A percentile compares a stretch with the other conserved stretches of the same genome.
phyloP scores from a whole-genome alignment of 2,888 invertebrate species.

The Iphiclides podalirius region DNA sequence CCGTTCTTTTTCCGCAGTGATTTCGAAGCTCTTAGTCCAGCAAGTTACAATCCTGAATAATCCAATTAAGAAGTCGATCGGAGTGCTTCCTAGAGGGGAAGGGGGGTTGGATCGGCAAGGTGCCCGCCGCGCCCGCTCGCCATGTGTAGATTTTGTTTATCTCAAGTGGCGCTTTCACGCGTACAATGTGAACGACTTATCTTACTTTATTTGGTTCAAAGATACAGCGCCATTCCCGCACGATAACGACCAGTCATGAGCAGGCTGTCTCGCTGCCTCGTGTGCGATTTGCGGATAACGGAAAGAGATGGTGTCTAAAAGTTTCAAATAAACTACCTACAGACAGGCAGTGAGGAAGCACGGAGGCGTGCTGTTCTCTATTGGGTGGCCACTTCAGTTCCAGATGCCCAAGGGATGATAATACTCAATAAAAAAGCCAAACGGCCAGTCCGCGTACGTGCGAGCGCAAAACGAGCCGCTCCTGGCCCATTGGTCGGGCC shows the following conservation, averaged over 20 bases:
- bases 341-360: constrained; percentile 26
- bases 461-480: constrained; percentile 27
- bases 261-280: constrained; percentile 21
- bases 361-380: constrained; percentile 18
- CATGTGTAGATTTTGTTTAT: too few species aligned
- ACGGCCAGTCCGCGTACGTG: constrained; percentile 35
- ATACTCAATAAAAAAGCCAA: constrained; percentile 32
- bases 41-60: too few species aligned
- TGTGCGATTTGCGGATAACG: too few species aligned
- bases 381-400: constrained; percentile 21
- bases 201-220: constrained; percentile 40
- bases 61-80: too few species aligned
- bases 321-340: constrained; percentile 27
- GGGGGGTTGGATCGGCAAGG: too few species aligned
- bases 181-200: constrained; percentile 32
- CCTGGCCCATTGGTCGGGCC: neutral
- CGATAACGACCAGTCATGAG: constrained; percentile 28
- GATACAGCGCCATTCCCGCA: constrained; percentile 38
- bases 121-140: too few species aligned
- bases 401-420: constrained; percentile 30
- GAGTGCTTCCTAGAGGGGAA: too few species aligned
- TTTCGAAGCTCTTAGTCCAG: too few species aligned
- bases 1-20: too few species aligned
- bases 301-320: too few species aligned
- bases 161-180: constrained; percentile 23